Evolutionary conservation across 2,888 invertebrate species (phyloP), one percentile per base, ranked within the genome.

Genomic region (Galerucella calmariensis): DNA sequence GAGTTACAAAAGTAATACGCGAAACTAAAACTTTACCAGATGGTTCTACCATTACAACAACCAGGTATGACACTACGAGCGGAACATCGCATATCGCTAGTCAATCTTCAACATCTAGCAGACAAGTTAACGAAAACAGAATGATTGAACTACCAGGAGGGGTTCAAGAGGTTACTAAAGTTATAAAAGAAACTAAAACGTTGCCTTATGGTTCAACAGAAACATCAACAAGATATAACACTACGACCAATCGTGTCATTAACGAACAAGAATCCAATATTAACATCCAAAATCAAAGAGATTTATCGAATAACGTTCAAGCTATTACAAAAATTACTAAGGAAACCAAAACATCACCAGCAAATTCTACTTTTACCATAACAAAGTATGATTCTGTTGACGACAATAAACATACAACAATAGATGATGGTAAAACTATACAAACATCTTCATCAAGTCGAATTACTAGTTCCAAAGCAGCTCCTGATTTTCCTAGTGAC

Each of bases 11-110:
- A 69, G 78, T 81, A 77, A 90, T 91, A 10, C 91, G 91, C 11
- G 93, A 93, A 81, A 93, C 92, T 0, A 90, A 92, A 79, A 90
- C 91, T 66, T 86, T 92, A 59, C 91, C 91, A 0, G 93, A 92
- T 82, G 93, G 93, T n/a, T 92, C 91, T 2, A 90, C 90, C 61
- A 90, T 93, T 1, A 93, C 92, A n/a, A 92, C 92, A 75, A 92
- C 92, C 24, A 90, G 90, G 59, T 91, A 92, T 56, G 93, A 93
- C 83, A 92, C 92, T 48, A 88, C 87, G 70, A 86, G 85, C n/a
- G 82, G 78, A 14, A 78, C 48, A 27, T 62, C 69, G 2, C 69
- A 44, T 12, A 11, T 16, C 20, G 46, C 44, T 9, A 65, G 44
- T 44, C 63, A 65, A 46, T 86, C 86, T 75, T 84, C 83, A 75